Conservation (phyloP, 2,113 vertebrate species). For the Danionella cerebrum region DNA sequence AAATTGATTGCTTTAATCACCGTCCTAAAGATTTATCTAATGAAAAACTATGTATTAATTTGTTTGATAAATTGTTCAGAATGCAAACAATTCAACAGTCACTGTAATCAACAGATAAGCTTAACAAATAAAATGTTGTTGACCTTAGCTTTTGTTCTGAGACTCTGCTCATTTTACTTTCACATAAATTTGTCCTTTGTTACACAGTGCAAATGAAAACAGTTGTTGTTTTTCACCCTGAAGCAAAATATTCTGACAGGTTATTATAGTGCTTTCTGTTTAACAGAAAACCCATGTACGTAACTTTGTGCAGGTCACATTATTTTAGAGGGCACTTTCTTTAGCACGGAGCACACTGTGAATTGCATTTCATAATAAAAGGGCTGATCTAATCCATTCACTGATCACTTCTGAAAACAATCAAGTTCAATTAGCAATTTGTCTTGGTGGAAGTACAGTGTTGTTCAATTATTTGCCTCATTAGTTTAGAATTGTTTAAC, state of each 20-base stretch:
- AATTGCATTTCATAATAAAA: not conserved
- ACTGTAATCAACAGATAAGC: no score
- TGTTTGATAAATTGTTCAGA: not conserved
- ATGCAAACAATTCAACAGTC: no score
- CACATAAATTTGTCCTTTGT: not conserved
- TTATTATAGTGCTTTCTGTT: not conserved
- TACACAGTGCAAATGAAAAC: not conserved
- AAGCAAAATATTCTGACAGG: conserved; percentile 3
- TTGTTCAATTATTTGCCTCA: not conserved
- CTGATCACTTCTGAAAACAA: not conserved
- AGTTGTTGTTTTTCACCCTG: not conserved
- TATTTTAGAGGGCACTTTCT: not conserved
- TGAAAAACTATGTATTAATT: no score
- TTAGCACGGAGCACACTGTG: not conserved
- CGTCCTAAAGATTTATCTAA: not conserved
- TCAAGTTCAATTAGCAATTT: not conserved
- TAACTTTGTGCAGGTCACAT: not conserved
- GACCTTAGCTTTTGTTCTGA: not conserved
- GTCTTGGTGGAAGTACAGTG: not conserved
- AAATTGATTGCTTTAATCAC: conserved; percentile 10
- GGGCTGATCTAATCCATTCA: not conserved
- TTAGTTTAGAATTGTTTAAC: not conserved
- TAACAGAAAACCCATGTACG: not conserved
- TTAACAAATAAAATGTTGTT: not conserved
- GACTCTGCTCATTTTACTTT: not conserved